These are phyloP conservation scores for Gymnoscopelus braueri DNA, from an alignment of 2,797 vertebrate species.

Conservation along the genomic window DNA sequence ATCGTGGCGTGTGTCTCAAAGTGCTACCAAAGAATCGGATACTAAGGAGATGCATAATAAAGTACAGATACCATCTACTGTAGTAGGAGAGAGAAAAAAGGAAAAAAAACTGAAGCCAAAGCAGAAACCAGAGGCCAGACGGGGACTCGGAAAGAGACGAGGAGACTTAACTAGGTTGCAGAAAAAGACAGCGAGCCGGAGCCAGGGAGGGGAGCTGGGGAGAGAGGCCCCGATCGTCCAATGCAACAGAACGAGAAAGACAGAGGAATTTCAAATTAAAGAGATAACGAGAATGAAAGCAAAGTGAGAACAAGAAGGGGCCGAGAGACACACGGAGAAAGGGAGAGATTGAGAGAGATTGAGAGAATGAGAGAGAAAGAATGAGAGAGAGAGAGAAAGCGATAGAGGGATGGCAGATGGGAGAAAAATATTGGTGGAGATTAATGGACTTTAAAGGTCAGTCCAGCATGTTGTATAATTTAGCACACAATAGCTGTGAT, in stretches of 20 bases:
- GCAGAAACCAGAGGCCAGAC: conserved; percentile 41
- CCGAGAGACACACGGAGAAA: conserved; percentile 60
- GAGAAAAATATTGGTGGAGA: conserved; percentile 78
- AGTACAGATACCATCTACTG: conserved; percentile 58
- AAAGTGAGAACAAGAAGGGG: conserved; percentile 6
- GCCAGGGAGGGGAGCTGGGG: background rate
- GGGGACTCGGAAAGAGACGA: conserved; percentile 46
- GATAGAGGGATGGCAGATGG: conserved; percentile 63
- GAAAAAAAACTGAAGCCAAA: conserved; percentile 53
- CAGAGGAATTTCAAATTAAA: background rate
- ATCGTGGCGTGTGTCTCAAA: conserved; percentile 61
- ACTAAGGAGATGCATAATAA: conserved; percentile 53
- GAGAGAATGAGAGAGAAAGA: conserved; percentile 27
- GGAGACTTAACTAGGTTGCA: background rate
- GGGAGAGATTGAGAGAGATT: conserved; percentile 12
- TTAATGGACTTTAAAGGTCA: conserved; percentile 85
- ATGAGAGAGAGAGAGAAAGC: conserved; percentile 18
- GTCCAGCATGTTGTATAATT: conserved; percentile 81
- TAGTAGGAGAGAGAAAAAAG: conserved; percentile 31
- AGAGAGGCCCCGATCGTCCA: background rate
- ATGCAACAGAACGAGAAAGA: background rate
- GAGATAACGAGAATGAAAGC: conserved; percentile 12
- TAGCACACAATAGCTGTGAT: conserved; percentile 79
- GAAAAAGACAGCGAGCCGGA: background rate
- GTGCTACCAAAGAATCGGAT: conserved; percentile 71